phyloP scores from a whole-genome alignment of 2,113 vertebrate genomes.

The Erythrocercus mccallii region DNA sequence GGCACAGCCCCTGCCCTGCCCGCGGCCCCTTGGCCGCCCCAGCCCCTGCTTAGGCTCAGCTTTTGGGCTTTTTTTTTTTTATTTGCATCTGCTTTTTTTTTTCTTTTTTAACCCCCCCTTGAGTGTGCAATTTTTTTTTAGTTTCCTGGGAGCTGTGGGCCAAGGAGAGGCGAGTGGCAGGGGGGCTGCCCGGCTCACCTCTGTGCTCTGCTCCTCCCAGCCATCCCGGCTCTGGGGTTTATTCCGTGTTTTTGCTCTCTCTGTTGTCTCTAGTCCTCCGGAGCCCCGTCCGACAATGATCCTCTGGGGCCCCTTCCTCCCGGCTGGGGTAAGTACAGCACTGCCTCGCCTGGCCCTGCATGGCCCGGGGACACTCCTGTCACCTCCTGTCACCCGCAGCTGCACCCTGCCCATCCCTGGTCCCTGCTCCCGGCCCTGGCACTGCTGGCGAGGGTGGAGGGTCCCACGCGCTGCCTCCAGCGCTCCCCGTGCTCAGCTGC shows the following conservation, averaged over 20 bases:
- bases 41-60: background rate
- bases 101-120: background rate
- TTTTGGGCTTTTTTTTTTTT: background rate
- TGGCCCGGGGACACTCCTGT: background rate
- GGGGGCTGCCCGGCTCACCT: background rate
- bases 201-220: background rate
- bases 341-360: background rate
- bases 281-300: slow-evolving; percentile 87
- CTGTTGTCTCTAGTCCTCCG: slow-evolving; percentile 83
- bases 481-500: background rate
- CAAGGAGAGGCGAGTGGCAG: background rate
- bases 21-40: background rate
- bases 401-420: background rate
- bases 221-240: background rate
- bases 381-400: background rate
- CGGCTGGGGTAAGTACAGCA: slow-evolving; percentile 93
- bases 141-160: background rate
- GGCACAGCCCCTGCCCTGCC: background rate
- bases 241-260: slow-evolving; percentile 66
- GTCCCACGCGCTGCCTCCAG: background rate
- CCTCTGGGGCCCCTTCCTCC: slow-evolving; percentile 90
- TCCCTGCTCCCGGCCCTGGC: background rate
- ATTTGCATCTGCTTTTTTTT: too few species aligned
- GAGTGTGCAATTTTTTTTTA: background rate
- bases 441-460: accelerated